Evolutionary conservation across 2,888 invertebrate genomes (phyloP).

Genomic region (Nesidiocoris tenuis): DNA sequence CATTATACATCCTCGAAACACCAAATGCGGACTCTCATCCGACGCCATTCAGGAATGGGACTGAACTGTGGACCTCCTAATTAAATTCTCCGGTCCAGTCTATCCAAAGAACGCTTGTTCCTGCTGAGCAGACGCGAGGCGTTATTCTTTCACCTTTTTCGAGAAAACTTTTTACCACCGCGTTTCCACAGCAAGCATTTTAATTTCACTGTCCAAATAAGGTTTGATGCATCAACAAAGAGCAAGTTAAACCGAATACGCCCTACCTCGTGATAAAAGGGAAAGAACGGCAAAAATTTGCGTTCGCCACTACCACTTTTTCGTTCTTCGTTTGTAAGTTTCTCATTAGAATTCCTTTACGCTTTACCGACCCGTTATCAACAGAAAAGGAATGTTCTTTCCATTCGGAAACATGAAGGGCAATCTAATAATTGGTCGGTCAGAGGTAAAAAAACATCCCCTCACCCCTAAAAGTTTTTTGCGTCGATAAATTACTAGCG

Average conservation of each 20-base stretch:
- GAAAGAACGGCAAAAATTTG: neutral
- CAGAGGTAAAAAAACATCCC: neutral
- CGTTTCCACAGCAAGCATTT: neutral
- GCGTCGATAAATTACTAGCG: too few relatives aligned
- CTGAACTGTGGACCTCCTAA: neutral
- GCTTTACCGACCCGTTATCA: constrained; percentile 14
- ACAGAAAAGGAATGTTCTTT: neutral
- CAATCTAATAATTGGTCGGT: neutral
- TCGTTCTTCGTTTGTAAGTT: constrained; percentile 14
- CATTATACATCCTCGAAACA: neutral
- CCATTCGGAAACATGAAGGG: neutral
- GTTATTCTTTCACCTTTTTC: neutral
- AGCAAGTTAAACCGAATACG: neutral
- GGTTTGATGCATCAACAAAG: neutral
- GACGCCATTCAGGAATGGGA: neutral
- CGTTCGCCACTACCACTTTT: neutral
- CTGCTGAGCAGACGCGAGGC: neutral
- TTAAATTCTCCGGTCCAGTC: neutral
- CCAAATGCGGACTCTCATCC: neutral
- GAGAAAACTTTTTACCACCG: neutral
- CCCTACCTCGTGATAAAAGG: neutral
- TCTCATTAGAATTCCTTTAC: constrained; percentile 31
- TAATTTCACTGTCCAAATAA: neutral
- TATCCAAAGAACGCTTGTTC: neutral
- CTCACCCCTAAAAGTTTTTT: too few relatives aligned